These are phyloP conservation scores for Helicolenus hilgendorfi DNA, from an alignment of 2,797 vertebrate genomes.

Conservation along the genomic window DNA sequence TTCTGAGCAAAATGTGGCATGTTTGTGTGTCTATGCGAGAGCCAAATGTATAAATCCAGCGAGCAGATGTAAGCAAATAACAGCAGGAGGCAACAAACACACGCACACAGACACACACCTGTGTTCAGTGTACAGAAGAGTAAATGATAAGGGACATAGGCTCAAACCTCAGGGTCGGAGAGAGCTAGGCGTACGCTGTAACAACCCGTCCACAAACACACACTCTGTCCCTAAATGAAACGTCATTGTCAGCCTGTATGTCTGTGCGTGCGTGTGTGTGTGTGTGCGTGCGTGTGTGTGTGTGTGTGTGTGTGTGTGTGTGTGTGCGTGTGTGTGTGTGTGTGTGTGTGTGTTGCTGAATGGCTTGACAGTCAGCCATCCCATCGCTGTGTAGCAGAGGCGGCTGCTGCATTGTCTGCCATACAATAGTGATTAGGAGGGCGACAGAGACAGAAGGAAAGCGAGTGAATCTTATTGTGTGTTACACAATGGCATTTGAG, in stretches of 20 bases:
- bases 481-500: conserved; percentile 68
- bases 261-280: conserved; percentile 31
- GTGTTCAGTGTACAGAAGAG: conserved; percentile 6
- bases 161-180: conserved; percentile 52
- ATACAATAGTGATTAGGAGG: conserved; percentile 80
- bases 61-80: conserved; percentile 30
- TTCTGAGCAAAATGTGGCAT: conserved; percentile 27
- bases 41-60: background rate
- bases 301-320: conserved; percentile 38
- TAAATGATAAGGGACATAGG: conserved; percentile 34
- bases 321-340: conserved; percentile 4
- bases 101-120: conserved; percentile 18
- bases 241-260: conserved; percentile 47
- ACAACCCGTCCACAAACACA: conserved; percentile 30
- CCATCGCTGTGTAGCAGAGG: conserved; percentile 62
- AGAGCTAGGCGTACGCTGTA: conserved; percentile 13
- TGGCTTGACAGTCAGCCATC: conserved; percentile 64
- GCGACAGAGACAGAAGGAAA: conserved; percentile 71
- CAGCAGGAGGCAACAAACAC: conserved; percentile 24
- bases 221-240: conserved; percentile 66
- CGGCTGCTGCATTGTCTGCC: conserved; percentile 76
- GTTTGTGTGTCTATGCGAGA: background rate
- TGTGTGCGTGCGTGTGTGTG: background rate
- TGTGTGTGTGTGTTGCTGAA: conserved; percentile 36
- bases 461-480: conserved; percentile 79